phyloP scores from a whole-genome alignment of 53 echinoderm and acorn worm species.

The Patiria pectinifera region DNA sequence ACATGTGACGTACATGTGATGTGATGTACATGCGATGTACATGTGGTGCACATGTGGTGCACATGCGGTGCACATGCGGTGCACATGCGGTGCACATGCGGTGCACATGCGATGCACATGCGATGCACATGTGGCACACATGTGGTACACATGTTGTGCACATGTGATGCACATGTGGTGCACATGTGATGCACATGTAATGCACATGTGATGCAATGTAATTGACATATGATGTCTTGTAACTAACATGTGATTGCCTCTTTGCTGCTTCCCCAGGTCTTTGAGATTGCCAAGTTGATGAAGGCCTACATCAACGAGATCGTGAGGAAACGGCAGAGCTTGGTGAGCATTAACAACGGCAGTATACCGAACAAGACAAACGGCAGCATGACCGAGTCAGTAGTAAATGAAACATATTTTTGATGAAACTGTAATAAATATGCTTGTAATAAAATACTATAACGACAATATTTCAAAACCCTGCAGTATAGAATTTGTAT shows the following conservation, averaged over 20 bases:
- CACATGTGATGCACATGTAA: no score
- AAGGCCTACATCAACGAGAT: constrained; percentile 99
- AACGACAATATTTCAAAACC: not conserved
- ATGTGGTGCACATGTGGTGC: no score
- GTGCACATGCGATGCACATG: no score
- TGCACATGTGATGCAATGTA: no score
- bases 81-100: no score
- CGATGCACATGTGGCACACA: not conserved
- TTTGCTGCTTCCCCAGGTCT: constrained; percentile 72
- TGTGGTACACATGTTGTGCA: no score
- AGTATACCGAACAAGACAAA: not conserved
- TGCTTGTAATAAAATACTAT: not conserved
- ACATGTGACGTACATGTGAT: no score
- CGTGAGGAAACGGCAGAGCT: constrained; percentile 85
- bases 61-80: not conserved
- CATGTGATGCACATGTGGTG: no score
- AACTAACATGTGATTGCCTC: not conserved
- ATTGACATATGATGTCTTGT: not conserved
- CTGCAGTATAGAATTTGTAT: not conserved
- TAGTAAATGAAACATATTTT: not conserved
- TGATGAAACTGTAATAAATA: constrained; percentile 1
- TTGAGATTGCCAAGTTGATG: constrained; percentile 99
- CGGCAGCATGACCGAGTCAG: not conserved
- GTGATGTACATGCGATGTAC: no score
- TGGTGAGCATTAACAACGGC: constrained; percentile 37